Conservation (phyloP, 2,113 vertebrate species). For the Thinocorus orbignyianus region DNA sequence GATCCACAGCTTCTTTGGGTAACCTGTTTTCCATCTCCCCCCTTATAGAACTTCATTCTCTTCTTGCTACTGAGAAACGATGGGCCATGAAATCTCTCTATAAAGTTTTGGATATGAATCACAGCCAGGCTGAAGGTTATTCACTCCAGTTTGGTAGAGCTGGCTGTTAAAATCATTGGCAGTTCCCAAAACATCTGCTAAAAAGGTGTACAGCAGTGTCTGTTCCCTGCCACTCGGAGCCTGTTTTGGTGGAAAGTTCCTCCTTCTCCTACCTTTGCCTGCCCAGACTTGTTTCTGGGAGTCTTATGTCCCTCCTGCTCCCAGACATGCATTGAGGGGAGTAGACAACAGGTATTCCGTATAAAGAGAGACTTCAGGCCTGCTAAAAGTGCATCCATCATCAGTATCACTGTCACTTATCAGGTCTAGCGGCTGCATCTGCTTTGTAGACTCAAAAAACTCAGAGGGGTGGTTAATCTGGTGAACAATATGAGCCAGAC, state of each 20-base stretch:
- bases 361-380: neutral
- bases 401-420: neutral
- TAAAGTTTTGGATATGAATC: neutral
- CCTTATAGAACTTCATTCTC: neutral
- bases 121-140: neutral
- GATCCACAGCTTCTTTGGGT: neutral
- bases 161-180: neutral
- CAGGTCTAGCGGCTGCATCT: neutral
- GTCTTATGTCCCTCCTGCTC: neutral
- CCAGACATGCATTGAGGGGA: rapidly evolving
- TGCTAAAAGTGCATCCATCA: neutral
- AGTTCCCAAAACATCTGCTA: neutral
- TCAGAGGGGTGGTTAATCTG: neutral
- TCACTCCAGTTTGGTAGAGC: neutral
- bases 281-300: neutral
- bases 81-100: neutral
- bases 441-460: neutral
- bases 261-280: neutral
- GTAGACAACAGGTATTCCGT: neutral
- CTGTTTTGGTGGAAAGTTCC: neutral
- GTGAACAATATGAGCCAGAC: neutral
- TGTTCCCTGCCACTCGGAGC: neutral
- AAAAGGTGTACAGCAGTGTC: neutral
- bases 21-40: neutral
- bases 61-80: neutral